Percentiles rank a stretch among this genome's conserved stretches.
These are phyloP conservation scores for Medauroidea extradentata DNA, from an alignment of 1,140 invertebrate genomes.

Conservation along the genomic window DNA sequence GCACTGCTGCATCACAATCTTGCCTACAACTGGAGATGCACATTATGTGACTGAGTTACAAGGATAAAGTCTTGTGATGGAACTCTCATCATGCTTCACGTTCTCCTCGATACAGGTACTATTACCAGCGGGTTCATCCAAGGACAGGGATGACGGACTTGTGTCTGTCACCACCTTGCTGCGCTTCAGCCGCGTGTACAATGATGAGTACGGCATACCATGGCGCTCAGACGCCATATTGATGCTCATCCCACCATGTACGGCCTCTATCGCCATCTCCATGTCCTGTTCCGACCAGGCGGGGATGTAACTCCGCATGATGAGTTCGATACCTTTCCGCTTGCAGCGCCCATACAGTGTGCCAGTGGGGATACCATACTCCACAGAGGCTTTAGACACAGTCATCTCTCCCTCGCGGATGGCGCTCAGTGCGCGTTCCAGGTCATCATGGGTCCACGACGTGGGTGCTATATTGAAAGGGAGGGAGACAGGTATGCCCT, in stretches of 20 bases:
- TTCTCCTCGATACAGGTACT: too few relatives aligned
- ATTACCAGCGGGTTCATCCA: too few relatives aligned
- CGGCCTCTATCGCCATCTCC: constrained; percentile 80
- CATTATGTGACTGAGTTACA: not conserved
- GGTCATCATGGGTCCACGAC: constrained; percentile 78
- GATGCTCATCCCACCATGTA: constrained; percentile 85
- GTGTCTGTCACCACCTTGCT: constrained; percentile 7
- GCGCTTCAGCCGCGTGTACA: constrained; percentile 82
- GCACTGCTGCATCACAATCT: not conserved
- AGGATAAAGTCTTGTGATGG: not conserved
- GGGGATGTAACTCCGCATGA: constrained; percentile 76
- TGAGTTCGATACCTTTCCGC: constrained; percentile 80
- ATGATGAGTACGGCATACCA: constrained; percentile 82
- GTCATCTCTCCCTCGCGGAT: constrained; percentile 75
- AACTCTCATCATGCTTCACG: constrained; percentile 1
- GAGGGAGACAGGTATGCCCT: constrained; percentile 79
- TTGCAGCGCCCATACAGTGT: constrained; percentile 84
- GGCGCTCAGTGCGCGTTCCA: constrained; percentile 74
- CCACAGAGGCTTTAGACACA: constrained; percentile 77
- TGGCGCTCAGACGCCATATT: constrained; percentile 90
- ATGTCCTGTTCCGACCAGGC: constrained; percentile 88
- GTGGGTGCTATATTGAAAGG: constrained; percentile 85
- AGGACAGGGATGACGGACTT: not conserved
- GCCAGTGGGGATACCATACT: constrained; percentile 79
- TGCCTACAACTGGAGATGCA: constrained; percentile 4